A percentile compares a stretch with the other conserved stretches of the same genome.
Evolutionary conservation across 2,797 vertebrate species (phyloP).

Genomic region (Girardinus metallicus): DNA sequence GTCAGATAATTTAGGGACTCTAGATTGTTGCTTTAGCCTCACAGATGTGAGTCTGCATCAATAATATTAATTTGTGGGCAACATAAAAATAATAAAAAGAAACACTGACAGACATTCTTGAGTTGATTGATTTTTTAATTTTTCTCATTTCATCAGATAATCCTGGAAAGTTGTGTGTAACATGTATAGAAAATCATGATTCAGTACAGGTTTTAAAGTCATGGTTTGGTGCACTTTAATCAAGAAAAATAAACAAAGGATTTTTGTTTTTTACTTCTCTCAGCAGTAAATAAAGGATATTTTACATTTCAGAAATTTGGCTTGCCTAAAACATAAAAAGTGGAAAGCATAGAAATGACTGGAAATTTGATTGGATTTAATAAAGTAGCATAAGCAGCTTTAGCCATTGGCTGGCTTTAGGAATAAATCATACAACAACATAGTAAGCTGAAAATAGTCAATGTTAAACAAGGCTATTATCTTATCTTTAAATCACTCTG

Average conservation of each 20-base stretch:
- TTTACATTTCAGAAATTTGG: too few relatives aligned
- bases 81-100: background rate
- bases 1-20: background rate
- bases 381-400: background rate
- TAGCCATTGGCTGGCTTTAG: background rate
- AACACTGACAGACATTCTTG: background rate
- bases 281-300: background rate
- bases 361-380: background rate
- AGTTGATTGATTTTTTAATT: background rate
- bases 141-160: background rate
- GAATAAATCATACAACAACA: background rate
- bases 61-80: background rate
- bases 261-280: background rate
- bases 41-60: background rate
- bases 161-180: background rate
- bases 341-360: background rate
- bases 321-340: background rate
- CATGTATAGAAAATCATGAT: background rate
- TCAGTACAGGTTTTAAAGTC: background rate
- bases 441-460: background rate
- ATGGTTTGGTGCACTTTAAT: background rate
- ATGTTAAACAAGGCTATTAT: background rate
- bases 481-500: background rate
- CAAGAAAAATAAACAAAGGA: background rate
- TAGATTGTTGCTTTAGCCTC: background rate